Percentiles rank a stretch among this genome's conserved stretches.
Evolutionary conservation across 2,888 invertebrate species (phyloP).

Genomic region (Vesta saturnalis): DNA sequence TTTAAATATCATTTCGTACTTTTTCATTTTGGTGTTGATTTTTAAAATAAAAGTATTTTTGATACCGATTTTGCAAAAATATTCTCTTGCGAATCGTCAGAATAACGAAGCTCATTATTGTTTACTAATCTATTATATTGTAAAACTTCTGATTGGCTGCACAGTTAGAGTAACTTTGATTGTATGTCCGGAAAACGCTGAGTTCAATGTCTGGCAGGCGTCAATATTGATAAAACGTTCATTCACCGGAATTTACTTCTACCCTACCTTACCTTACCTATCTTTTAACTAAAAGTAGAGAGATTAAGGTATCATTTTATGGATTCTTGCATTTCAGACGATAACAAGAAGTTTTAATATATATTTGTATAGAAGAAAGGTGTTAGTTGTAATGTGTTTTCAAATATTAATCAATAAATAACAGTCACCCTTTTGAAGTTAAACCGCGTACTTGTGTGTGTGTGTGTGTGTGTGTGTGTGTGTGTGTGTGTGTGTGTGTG

Average conservation of each 20-base stretch:
- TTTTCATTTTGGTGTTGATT: too few species aligned
- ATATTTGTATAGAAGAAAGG: neutral
- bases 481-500: too few species aligned
- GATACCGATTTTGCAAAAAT: too few species aligned
- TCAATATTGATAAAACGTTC: slow-evolving; percentile 38
- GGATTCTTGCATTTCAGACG: slow-evolving; percentile 15
- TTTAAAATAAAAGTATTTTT: too few species aligned
- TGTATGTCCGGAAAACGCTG: slow-evolving; percentile 21
- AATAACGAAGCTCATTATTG: slow-evolving; percentile 3
- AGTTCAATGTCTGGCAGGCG: slow-evolving; percentile 31
- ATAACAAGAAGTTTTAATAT: slow-evolving; percentile 21
- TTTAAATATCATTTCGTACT: neutral
- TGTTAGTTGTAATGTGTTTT: neutral
- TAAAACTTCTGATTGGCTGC: slow-evolving; percentile 13
- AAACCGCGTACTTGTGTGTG: too few species aligned
- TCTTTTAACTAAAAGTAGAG: slow-evolving; percentile 18
- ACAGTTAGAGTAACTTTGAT: slow-evolving; percentile 27
- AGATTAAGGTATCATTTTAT: slow-evolving; percentile 32
- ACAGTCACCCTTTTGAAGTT: neutral
- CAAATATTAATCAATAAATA: too few species aligned
- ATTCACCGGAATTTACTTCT: slow-evolving; percentile 33
- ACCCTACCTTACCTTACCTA: slow-evolving; percentile 19
- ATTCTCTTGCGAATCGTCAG: neutral
- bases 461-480: too few species aligned
- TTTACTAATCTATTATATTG: slow-evolving; percentile 2